These are phyloP conservation scores for Nasua narica DNA, from an alignment of 2,797 vertebrate genomes.

Conservation along the genomic window DNA sequence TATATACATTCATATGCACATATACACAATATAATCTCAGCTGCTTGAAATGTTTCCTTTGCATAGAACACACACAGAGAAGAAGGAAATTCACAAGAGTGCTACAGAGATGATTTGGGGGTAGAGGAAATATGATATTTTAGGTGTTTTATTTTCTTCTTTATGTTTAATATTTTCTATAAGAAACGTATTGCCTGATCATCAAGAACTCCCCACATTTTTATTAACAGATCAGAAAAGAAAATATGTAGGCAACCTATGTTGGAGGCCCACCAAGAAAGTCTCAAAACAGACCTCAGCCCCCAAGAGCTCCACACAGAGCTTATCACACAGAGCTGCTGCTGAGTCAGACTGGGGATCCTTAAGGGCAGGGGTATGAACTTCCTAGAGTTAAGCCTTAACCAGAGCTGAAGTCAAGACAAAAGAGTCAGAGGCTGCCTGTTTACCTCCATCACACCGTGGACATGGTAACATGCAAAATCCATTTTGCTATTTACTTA, in stretches of 20 bases:
- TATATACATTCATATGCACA: background rate
- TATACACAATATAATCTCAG: background rate
- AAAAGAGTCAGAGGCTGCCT: background rate
- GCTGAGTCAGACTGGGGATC: background rate
- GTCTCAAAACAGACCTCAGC: background rate
- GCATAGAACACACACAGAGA: background rate
- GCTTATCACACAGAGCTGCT: background rate
- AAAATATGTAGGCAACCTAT: background rate
- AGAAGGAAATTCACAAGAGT: background rate
- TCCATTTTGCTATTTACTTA: background rate
- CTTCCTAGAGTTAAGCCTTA: background rate
- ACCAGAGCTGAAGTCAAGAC: background rate
- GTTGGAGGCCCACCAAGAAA: background rate
- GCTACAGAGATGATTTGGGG: background rate
- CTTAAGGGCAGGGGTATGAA: too few relatives aligned
- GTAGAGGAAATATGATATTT: background rate
- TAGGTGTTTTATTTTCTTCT: background rate
- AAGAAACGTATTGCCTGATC: background rate
- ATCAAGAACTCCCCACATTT: background rate
- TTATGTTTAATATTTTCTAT: background rate
- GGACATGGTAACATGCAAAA: background rate
- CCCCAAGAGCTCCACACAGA: background rate
- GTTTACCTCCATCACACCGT: background rate
- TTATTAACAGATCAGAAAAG: conserved; percentile 24
- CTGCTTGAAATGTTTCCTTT: background rate